Conservation (phyloP, 2,113 vertebrate genomes). For the Cichladusa arquata region DNA sequence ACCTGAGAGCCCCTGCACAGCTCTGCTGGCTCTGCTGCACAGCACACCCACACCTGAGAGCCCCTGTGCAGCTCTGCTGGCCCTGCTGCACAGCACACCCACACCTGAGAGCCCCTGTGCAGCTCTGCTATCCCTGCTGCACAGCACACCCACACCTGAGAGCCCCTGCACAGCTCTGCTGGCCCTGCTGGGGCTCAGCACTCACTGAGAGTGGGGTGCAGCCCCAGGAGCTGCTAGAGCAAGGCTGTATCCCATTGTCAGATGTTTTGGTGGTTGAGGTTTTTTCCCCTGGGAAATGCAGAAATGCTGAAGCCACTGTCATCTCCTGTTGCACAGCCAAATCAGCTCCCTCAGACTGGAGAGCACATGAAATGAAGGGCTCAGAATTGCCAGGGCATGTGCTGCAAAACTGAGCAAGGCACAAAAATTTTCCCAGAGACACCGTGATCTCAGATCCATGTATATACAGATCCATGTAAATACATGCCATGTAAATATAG, state of each 20-base stretch:
- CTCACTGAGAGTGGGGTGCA: too few species aligned
- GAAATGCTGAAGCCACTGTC: not conserved
- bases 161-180: too few species aligned
- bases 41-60: too few species aligned
- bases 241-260: not conserved
- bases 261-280: not conserved
- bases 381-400: not conserved
- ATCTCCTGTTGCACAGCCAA: not conserved
- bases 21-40: too few species aligned
- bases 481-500: slow-evolving; percentile 41
- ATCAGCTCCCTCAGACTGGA: not conserved
- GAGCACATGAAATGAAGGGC: not conserved
- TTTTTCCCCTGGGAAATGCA: not conserved
- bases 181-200: not conserved
- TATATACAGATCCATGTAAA: slow-evolving; percentile 53
- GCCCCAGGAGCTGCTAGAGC: not conserved
- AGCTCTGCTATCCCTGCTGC: not conserved
- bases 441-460: not conserved
- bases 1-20: too few species aligned
- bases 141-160: too few species aligned
- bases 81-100: too few species aligned
- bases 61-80: not conserved
- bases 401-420: not conserved
- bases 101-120: not conserved
- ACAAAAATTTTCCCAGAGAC: slow-evolving; percentile 15